A percentile compares a stretch with the other conserved stretches of the same genome.
Conservation (phyloP, 2,888 invertebrate species). For the Dicyrtomina minuta region DNA sequence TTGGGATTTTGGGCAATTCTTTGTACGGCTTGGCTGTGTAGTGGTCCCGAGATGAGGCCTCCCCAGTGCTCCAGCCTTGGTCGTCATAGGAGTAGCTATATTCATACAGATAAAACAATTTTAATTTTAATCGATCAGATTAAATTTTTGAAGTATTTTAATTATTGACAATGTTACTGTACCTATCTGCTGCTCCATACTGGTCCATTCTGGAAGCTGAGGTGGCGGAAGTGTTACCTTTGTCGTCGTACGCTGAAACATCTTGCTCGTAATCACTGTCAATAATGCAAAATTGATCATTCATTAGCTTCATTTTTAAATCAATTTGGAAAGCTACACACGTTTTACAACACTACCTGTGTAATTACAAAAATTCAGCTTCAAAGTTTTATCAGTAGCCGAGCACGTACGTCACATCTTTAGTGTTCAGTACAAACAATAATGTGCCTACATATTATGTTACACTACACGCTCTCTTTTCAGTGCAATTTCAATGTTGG, state of each 20-base stretch:
- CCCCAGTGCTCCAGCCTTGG: constrained; percentile 29
- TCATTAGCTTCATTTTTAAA: too few species aligned
- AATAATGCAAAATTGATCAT: too few species aligned
- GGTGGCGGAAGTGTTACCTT: constrained; percentile 32
- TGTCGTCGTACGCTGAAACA: constrained; percentile 44
- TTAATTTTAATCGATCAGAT: constrained; percentile 4
- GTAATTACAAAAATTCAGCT: neutral
- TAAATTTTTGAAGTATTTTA: neutral
- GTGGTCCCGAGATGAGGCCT: constrained; percentile 34
- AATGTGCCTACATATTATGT: too few species aligned
- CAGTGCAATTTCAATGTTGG: too few species aligned
- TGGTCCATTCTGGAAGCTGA: constrained; percentile 34
- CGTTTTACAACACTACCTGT: too few species aligned
- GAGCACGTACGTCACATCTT: too few species aligned
- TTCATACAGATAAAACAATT: constrained; percentile 9
- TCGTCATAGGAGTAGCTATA: constrained; percentile 26
- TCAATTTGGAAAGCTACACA: too few species aligned
- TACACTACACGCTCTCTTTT: too few species aligned
- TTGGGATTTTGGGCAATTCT: constrained; percentile 26
- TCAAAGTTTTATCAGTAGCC: too few species aligned
- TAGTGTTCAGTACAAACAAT: too few species aligned
- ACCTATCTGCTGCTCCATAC: constrained; percentile 47
- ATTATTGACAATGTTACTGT: neutral
- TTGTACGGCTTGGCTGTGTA: constrained; percentile 26
- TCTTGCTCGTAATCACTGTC: constrained; percentile 48